These are phyloP conservation scores for Amniataba percoides DNA, from an alignment of 2,797 vertebrate species.

Conservation along the genomic window DNA sequence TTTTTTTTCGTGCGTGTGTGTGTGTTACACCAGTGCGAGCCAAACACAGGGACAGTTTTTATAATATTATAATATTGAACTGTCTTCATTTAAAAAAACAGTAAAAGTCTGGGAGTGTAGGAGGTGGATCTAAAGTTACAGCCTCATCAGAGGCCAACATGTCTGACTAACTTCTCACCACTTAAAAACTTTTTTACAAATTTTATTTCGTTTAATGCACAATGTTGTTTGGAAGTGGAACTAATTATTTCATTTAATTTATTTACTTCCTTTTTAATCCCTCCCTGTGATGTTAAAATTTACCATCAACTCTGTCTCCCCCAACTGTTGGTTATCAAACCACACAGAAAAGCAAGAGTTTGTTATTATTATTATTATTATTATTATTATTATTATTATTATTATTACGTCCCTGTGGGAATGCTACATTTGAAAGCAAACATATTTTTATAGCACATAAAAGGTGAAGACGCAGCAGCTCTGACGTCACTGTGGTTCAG, in stretches of 20 bases:
- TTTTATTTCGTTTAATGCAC: no score
- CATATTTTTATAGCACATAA: constrained; percentile 5
- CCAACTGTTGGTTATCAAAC: constrained; percentile 43
- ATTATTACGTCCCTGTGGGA: neutral
- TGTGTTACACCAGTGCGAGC: neutral
- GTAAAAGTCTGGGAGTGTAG: no score
- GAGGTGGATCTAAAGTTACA: constrained; percentile 6
- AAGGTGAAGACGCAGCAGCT: neutral
- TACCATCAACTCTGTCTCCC: neutral
- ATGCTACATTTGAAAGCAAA: neutral
- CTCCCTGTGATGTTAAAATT: neutral
- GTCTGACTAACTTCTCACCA: constrained; percentile 6
- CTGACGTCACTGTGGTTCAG: constrained; percentile 10
- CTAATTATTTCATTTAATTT: constrained; percentile 4
- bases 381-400: constrained; percentile 17
- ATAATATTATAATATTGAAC: constrained; percentile 3
- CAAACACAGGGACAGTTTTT: neutral
- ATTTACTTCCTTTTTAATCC: neutral
- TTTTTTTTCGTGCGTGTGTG: constrained; percentile 18
- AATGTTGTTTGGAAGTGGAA: neutral
- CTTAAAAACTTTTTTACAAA: neutral
- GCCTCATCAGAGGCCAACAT: constrained; percentile 15
- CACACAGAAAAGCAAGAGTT: constrained; percentile 10
- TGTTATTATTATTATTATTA: constrained; percentile 17
- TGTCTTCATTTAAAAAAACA: constrained; percentile 5